A percentile compares a stretch with the other conserved stretches of the same genome.
Conservation (phyloP, 2,113 vertebrate genomes). For the Hippocampus zosterae region DNA sequence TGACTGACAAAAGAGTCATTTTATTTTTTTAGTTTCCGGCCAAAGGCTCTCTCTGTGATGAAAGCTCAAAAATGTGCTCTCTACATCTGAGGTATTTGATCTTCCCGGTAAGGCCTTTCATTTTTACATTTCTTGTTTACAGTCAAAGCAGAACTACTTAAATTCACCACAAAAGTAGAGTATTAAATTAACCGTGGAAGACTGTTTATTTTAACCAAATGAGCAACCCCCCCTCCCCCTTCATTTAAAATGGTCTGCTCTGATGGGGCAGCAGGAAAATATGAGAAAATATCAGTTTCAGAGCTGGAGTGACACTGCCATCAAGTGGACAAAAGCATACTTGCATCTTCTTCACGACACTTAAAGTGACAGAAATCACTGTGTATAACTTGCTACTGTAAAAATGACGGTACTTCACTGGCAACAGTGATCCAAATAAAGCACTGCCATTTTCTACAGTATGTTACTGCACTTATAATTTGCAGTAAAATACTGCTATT, state of each 20-base stretch:
- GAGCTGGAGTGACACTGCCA: constrained; percentile 72
- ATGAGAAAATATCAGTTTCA: constrained; percentile 36
- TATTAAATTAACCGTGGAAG: constrained; percentile 81
- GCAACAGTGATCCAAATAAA: too few relatives aligned
- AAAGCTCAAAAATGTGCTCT: constrained; percentile 53
- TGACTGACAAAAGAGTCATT: constrained; percentile 48
- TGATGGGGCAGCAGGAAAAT: constrained; percentile 47
- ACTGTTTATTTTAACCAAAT: constrained; percentile 52
- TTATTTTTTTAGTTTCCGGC: constrained; percentile 32
- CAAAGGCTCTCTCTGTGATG: constrained; percentile 49
- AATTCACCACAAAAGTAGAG: constrained; percentile 76
- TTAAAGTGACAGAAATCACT: too few relatives aligned
- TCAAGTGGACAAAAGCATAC: constrained; percentile 55
- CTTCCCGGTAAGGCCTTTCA: constrained; percentile 64
- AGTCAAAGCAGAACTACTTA: constrained; percentile 65
- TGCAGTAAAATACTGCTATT: too few relatives aligned
- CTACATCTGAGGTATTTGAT: constrained; percentile 61
- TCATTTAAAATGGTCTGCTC: constrained; percentile 57
- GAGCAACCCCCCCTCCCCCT: constrained; percentile 2
- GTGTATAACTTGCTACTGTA: too few relatives aligned
- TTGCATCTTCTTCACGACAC: too few relatives aligned
- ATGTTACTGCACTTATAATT: too few relatives aligned
- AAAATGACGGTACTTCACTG: too few relatives aligned
- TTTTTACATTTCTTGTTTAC: constrained; percentile 66
- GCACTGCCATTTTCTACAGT: too few relatives aligned